Evolutionary conservation across 1,140 invertebrate genomes (phyloP).

Genomic region (Caenorhabditis briggsae): DNA sequence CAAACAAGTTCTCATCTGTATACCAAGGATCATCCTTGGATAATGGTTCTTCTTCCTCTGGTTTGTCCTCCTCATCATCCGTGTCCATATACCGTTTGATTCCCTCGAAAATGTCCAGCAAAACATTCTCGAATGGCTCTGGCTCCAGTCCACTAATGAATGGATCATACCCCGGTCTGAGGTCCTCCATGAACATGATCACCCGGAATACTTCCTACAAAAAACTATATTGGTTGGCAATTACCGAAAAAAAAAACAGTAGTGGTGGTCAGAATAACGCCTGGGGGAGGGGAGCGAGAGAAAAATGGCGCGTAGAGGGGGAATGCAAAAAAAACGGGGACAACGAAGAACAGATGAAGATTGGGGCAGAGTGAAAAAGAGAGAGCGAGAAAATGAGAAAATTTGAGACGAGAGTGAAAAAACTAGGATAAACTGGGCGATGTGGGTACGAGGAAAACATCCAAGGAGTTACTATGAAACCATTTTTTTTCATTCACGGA

Average conservation of each 20-base stretch:
- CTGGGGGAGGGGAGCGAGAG: not conserved
- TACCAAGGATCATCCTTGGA: too few relatives aligned
- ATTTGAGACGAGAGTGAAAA: too few relatives aligned
- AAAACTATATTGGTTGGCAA: not conserved
- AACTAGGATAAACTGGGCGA: too few relatives aligned
- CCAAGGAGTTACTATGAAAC: not conserved
- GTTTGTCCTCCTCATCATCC: not conserved
- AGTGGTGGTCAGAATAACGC: not conserved
- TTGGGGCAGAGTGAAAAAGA: not conserved
- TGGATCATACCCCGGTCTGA: not conserved
- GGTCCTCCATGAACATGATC: not conserved
- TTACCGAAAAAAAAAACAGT: not conserved
- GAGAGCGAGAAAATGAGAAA: not conserved
- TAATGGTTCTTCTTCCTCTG: not conserved
- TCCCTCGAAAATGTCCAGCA: not conserved
- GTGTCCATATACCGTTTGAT: not conserved
- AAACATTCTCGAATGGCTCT: constrained; percentile 19
- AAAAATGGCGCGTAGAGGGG: not conserved
- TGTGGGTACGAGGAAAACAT: not conserved
- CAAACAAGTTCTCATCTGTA: not conserved
- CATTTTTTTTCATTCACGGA: not conserved
- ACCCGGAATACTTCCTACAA: not conserved
- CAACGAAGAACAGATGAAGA: not conserved
- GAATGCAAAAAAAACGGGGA: not conserved
- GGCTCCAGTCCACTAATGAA: constrained; percentile 33